Percentiles rank a stretch among this genome's conserved stretches.
phyloP scores from a whole-genome alignment of 1,140 invertebrate species.

The Eurosta solidaginis region DNA sequence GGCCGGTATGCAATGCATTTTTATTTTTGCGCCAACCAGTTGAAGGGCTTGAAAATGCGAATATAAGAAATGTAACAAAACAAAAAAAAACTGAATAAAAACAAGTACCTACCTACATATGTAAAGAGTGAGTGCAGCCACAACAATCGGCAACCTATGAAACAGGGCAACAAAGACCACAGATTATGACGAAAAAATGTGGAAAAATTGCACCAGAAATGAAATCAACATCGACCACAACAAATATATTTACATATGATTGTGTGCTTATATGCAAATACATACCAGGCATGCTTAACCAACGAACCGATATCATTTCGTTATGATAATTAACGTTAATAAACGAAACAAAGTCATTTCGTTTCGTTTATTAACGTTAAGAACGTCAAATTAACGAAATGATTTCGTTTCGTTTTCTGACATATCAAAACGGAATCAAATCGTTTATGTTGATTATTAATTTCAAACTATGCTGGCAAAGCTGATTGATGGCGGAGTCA shows the following conservation, averaged over 20 bases:
- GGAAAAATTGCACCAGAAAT: background rate
- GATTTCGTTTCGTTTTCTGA: too few species aligned
- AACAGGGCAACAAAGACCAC: background rate
- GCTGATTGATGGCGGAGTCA: too few species aligned
- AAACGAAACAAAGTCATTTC: too few species aligned
- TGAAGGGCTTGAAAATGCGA: background rate
- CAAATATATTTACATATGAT: background rate
- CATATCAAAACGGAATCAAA: too few species aligned
- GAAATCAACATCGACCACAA: background rate
- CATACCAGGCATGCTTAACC: too few species aligned
- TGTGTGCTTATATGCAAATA: background rate
- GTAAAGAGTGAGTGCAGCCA: background rate
- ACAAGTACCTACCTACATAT: background rate
- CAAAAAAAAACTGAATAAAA: background rate
- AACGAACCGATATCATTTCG: too few species aligned
- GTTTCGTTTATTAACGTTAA: too few species aligned
- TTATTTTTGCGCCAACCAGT: conserved; percentile 4
- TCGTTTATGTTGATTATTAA: too few species aligned
- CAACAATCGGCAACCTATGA: background rate
- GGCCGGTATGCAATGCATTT: background rate
- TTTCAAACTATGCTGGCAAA: too few species aligned
- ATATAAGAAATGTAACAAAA: conserved; percentile 4
- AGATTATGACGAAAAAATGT: background rate
- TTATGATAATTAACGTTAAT: too few species aligned
- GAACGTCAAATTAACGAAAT: too few species aligned